phyloP scores from a whole-genome alignment of 1,140 invertebrate species.

The Bombus confusus region DNA sequence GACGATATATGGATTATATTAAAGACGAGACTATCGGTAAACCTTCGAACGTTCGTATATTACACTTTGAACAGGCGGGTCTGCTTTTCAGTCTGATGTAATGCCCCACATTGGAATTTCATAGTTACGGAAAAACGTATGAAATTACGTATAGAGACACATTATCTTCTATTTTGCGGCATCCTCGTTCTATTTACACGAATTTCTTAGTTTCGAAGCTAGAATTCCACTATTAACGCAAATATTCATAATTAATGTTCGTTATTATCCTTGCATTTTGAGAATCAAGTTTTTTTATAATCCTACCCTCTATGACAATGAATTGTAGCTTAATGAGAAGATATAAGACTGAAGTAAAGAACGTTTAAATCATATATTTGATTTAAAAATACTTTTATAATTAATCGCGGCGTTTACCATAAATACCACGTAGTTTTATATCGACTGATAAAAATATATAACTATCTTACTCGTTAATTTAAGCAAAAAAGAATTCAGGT shows the following conservation, averaged over 20 bases:
- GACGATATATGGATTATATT: constrained; percentile 46
- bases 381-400: too few relatives aligned
- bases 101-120: constrained; percentile 63
- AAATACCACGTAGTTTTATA: too few relatives aligned
- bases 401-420: too few relatives aligned
- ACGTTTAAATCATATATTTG: too few relatives aligned
- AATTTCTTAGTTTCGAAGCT: not conserved
- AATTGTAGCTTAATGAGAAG: too few relatives aligned
- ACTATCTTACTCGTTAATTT: too few relatives aligned
- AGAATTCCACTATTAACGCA: constrained; percentile 31
- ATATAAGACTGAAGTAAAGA: too few relatives aligned
- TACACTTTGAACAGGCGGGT: constrained; percentile 78
- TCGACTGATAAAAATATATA: too few relatives aligned
- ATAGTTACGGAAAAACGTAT: constrained; percentile 8
- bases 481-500: too few relatives aligned
- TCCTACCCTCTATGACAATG: too few relatives aligned
- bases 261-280: not conserved
- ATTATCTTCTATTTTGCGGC: not conserved
- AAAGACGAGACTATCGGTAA: constrained; percentile 56
- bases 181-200: constrained; percentile 60
- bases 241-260: not conserved
- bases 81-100: constrained; percentile 70
- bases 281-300: too few relatives aligned
- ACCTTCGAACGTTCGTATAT: constrained; percentile 68
- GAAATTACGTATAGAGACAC: constrained; percentile 27